These are phyloP conservation scores for Picus viridis DNA, from an alignment of 2,797 vertebrate species.

Conservation along the genomic window DNA sequence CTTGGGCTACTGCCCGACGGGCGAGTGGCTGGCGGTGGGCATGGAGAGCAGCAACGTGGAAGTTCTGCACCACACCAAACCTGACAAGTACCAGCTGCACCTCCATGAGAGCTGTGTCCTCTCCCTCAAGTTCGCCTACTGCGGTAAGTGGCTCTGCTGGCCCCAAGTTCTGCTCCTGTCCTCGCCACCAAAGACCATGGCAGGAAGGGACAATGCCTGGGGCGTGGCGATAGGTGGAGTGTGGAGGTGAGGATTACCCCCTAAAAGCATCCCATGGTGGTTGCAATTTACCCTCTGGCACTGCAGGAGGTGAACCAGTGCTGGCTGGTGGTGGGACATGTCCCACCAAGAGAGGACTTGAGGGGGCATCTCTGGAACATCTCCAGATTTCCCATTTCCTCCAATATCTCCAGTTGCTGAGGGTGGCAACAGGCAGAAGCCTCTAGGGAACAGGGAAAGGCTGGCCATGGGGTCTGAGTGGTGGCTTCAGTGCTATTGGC, in stretches of 20 bases:
- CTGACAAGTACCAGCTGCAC: constrained; percentile 97
- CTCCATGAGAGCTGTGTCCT: constrained; percentile 97
- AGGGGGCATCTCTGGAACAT: not conserved
- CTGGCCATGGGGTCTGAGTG: accelerated
- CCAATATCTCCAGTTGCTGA: accelerated
- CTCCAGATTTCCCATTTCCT: accelerated
- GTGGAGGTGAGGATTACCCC: not conserved
- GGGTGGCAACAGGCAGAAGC: not conserved
- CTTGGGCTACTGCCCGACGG: constrained; percentile 94
- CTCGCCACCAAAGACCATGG: accelerated
- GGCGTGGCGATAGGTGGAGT: no score
- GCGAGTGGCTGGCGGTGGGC: constrained; percentile 95
- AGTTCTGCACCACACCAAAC: constrained; percentile 94
- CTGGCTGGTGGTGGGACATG: not conserved
- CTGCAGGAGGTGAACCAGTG: accelerated
- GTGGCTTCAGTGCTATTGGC: not conserved
- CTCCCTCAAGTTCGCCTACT: constrained; percentile 96
- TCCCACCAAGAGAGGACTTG: not conserved
- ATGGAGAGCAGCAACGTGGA: constrained; percentile 99
- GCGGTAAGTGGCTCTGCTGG: constrained; percentile 76
- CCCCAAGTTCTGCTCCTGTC: not conserved
- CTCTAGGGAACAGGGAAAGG: accelerated
- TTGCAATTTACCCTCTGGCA: accelerated
- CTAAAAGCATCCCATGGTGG: accelerated
- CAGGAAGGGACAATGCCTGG: accelerated